phyloP scores from a whole-genome alignment of 2,113 vertebrate species.

The Phalacrocorax pelagicus region DNA sequence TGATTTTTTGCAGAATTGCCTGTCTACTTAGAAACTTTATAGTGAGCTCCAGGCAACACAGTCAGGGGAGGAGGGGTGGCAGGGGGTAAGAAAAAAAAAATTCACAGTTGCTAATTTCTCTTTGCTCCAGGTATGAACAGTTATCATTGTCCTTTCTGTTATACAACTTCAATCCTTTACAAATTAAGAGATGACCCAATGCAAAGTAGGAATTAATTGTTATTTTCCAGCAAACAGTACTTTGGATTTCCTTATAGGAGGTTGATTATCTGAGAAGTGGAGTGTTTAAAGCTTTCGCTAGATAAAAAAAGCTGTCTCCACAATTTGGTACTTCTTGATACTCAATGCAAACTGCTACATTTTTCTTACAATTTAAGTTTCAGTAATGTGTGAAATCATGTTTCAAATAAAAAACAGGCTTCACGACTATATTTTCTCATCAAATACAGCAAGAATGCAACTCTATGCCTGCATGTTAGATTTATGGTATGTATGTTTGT shows the following conservation, averaged over 20 bases:
- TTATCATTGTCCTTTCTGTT: background rate
- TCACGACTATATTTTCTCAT: background rate
- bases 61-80: rapidly evolving
- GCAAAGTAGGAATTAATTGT: background rate
- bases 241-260: background rate
- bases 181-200: background rate
- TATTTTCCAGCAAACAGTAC: background rate
- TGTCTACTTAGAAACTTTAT: background rate
- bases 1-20: background rate
- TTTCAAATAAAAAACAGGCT: conserved; percentile 1
- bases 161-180: background rate
- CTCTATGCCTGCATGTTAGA: background rate
- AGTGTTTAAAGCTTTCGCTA: background rate
- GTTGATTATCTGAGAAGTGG: background rate
- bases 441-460: background rate
- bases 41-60: background rate
- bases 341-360: background rate
- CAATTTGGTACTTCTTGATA: background rate
- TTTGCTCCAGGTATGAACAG: background rate
- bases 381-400: background rate
- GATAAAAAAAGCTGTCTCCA: background rate
- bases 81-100: background rate
- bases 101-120: background rate
- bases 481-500: background rate
- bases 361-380: background rate